Evolutionary conservation across 1,140 invertebrate species (phyloP), one percentile per base, ranked within the genome.

Genomic region (Tenebrio molitor): DNA sequence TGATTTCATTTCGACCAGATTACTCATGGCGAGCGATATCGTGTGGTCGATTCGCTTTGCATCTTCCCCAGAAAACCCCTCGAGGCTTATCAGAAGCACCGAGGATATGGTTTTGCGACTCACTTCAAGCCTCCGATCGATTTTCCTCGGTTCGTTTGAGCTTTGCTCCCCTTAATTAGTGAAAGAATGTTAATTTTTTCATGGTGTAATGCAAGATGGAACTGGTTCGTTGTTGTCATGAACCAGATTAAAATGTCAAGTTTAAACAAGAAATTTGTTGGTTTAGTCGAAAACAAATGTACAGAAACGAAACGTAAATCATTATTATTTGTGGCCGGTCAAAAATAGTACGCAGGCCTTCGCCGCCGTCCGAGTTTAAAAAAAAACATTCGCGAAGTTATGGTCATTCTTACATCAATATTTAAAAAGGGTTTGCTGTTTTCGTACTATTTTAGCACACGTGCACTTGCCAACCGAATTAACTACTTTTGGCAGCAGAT

Each of bases 121-220:
- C 8, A 6, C 10, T 50, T 50, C 25, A 29, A 29, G 8, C 25
- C 8, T 29, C 8, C 25, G 25, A 29, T 29, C 25, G 8, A 29
- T 50, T 50, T 50, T n/a, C 19, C 44, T 50, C 7, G 16, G 2
- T 44, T 17, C 16, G 8, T 0, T 16, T 44, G 7, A 44, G 41
- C 41, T 50, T 50, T 50, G 44, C 44, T 3, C 15, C 39, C 17
- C 19, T 50, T 50, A 50, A 50, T 50, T 50, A 50, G 44, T 19
- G 44, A 17, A 50, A 17, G 44, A 50, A 50, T 50, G 44, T 21
- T 50, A 50, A 50, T 50, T 50, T 50, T n/a, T 50, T 17, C 44
- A 21, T 50, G 17, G 44, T 50, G 15, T n/a, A 50, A 21, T 50
- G 17, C 41, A 50, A 17, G 44, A 21, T 50, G 21, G 44, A 50